phyloP scores from a whole-genome alignment of 2,888 invertebrate genomes.

The Acanthosepion lycidas region DNA sequence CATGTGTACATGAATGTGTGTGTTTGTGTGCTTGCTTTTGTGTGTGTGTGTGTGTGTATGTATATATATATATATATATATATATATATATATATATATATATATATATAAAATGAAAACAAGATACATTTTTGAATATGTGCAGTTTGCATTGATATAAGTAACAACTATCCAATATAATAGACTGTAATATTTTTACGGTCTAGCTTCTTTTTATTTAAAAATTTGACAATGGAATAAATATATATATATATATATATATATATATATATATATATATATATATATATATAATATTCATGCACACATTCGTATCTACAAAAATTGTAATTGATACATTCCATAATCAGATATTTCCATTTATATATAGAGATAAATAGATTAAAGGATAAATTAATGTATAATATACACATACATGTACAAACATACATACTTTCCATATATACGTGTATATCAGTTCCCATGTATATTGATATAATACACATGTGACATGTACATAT shows the following conservation, averaged over 20 bases:
- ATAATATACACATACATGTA: not conserved
- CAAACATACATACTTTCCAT: not conserved
- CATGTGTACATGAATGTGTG: not conserved
- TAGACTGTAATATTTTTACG: not conserved
- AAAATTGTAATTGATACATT: constrained; percentile 35
- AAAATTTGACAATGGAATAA: not conserved
- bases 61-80: not conserved
- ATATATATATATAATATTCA: not conserved
- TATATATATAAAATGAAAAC: not conserved
- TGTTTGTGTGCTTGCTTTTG: not conserved
- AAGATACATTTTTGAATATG: not conserved
- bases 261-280: constrained; percentile 34
- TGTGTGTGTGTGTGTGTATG: not conserved
- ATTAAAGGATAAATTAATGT: not conserved
- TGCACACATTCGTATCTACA: not conserved
- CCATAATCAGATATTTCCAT: not conserved
- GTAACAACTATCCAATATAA: constrained; percentile 18
- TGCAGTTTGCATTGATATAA: not conserved
- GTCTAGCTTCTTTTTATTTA: not conserved
- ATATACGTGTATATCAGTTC: not conserved
- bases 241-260: not conserved
- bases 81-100: constrained; percentile 34
- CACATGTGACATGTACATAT: not conserved
- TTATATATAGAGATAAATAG: constrained; percentile 37
- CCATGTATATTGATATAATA: not conserved